phyloP scores from a whole-genome alignment of 2,797 vertebrate genomes.

The Pangasius mekongensis region DNA sequence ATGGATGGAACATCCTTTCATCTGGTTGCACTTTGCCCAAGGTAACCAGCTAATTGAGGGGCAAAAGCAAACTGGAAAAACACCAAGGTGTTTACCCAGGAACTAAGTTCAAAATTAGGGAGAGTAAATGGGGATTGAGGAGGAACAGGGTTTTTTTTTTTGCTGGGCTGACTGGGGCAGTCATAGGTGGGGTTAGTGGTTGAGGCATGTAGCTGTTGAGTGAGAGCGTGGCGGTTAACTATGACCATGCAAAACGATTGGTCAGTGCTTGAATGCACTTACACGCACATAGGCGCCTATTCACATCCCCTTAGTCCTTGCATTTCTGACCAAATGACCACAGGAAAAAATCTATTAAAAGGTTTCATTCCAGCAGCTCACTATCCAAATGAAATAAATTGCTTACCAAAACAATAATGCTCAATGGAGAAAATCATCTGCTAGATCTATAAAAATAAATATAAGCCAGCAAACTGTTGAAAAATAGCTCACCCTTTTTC shows the following conservation, averaged over 20 bases:
- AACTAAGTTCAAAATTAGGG: slow-evolving; percentile 67
- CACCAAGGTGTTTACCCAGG: slow-evolving; percentile 66
- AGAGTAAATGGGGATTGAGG: slow-evolving; percentile 62
- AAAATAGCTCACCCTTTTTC: not conserved
- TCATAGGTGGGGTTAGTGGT: slow-evolving; percentile 37
- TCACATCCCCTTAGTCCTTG: slow-evolving; percentile 30
- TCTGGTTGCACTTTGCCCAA: slow-evolving; percentile 38
- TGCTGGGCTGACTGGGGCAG: slow-evolving; percentile 43
- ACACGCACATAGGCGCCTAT: slow-evolving; percentile 36
- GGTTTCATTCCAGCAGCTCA: slow-evolving; percentile 28
- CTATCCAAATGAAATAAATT: slow-evolving; percentile 36
- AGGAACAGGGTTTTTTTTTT: slow-evolving; percentile 60
- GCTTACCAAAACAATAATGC: slow-evolving; percentile 34
- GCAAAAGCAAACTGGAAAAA: slow-evolving; percentile 66
- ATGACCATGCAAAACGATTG: slow-evolving; percentile 61
- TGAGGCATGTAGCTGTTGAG: slow-evolving; percentile 58
- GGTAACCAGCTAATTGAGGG: slow-evolving; percentile 49
- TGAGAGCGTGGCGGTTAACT: slow-evolving; percentile 46
- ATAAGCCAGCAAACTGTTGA: slow-evolving; percentile 5
- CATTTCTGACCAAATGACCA: slow-evolving; percentile 33
- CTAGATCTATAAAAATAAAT: slow-evolving; percentile 19
- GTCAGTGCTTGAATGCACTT: slow-evolving; percentile 64
- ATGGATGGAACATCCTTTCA: slow-evolving; percentile 47
- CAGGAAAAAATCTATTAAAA: slow-evolving; percentile 42
- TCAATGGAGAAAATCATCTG: not conserved